Evolutionary conservation across 1,140 invertebrate species (phyloP).

Genomic region (Hyles vespertilio): DNA sequence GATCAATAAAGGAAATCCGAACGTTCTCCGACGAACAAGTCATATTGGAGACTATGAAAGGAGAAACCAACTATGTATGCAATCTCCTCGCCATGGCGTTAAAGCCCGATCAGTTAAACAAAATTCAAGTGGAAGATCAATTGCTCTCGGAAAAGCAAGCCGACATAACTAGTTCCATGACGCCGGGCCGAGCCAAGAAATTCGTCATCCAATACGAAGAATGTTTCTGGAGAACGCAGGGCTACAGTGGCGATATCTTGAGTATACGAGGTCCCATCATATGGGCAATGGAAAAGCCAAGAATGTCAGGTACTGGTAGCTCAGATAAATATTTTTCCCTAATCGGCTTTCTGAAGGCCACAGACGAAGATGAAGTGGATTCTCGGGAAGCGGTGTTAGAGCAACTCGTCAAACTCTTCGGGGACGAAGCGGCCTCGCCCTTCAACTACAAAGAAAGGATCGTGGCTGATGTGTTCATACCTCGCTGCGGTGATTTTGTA

Average conservation of each 20-base stretch:
- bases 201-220: conserved; percentile 53
- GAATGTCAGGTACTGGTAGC: conserved; percentile 38
- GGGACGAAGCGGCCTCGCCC: conserved; percentile 41
- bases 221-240: conserved; percentile 47
- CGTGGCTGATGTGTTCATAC: conserved; percentile 51
- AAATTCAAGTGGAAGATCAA: conserved; percentile 45
- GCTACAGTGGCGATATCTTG: conserved; percentile 62
- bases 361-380: conserved; percentile 23
- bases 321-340: conserved; percentile 37
- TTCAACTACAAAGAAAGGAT: conserved; percentile 48
- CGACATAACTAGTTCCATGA: conserved; percentile 32
- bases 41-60: conserved; percentile 53
- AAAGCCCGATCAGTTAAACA: conserved; percentile 47
- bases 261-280: conserved; percentile 59
- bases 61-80: conserved; percentile 58
- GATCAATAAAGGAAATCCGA: conserved; percentile 54
- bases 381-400: conserved; percentile 45
- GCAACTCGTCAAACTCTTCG: conserved; percentile 57
- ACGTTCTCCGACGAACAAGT: conserved; percentile 50
- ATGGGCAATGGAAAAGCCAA: conserved; percentile 60
- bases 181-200: conserved; percentile 41
- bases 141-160: conserved; percentile 36
- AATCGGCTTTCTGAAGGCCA: conserved; percentile 48
- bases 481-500: conserved; percentile 54
- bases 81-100: conserved; percentile 60